A percentile compares a stretch with the other conserved stretches of the same genome.
Conservation (phyloP, 2,797 vertebrate genomes). For the Chaunax sp. region DNA sequence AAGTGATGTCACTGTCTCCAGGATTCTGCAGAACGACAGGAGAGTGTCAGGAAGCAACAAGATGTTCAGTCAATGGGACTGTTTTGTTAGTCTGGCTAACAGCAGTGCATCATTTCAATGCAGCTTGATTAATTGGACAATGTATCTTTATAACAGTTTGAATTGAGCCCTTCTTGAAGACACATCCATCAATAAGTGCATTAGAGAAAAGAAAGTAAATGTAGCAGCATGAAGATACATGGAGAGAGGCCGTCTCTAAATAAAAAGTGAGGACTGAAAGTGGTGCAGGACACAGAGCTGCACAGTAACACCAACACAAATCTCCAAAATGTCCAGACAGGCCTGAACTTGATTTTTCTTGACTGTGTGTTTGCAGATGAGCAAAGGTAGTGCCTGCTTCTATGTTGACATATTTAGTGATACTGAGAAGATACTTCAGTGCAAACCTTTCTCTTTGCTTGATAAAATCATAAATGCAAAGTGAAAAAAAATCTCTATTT, state of each 20-base stretch:
- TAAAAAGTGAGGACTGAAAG: not conserved
- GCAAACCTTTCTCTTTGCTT: too few relatives aligned
- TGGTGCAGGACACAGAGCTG: too few relatives aligned
- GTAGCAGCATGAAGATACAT: not conserved
- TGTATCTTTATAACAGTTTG: too few relatives aligned
- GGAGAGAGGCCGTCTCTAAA: not conserved
- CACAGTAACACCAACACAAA: constrained; percentile 44
- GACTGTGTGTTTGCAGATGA: constrained; percentile 12
- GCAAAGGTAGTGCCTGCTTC: not conserved
- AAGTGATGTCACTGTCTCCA: not conserved
- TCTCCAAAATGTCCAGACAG: constrained; percentile 33
- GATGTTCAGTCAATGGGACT: constrained; percentile 23
- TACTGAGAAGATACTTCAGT: not conserved
- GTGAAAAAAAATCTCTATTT: not conserved
- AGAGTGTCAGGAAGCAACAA: constrained; percentile 27
- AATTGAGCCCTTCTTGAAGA: not conserved
- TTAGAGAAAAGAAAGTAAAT: too few relatives aligned
- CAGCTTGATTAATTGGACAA: not conserved
- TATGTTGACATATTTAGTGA: not conserved
- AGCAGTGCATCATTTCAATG: not conserved
- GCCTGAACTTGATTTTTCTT: constrained; percentile 34
- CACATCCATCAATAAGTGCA: not conserved
- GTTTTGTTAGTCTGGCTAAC: constrained; percentile 1
- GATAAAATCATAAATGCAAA: not conserved
- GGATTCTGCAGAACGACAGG: not conserved